Percentiles rank a stretch among this genome's conserved stretches.
These are phyloP conservation scores for Chrysaora quinquecirrha DNA, from an alignment of 30 jellyfish, hydroid and myxozoan species.

Conservation along the genomic window DNA sequence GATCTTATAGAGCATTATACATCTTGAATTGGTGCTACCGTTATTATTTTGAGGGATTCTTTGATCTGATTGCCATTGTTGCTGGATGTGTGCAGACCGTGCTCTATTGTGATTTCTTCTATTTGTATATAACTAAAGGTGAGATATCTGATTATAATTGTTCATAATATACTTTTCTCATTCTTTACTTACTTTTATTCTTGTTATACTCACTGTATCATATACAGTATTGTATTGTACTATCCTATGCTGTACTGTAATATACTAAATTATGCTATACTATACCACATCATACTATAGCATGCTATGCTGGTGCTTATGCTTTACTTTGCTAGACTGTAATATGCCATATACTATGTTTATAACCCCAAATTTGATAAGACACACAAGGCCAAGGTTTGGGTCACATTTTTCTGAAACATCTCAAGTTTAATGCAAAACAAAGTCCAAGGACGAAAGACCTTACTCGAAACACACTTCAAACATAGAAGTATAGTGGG, in stretches of 20 bases:
- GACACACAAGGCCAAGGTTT: too few species aligned
- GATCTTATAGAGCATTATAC: conserved; percentile 96
- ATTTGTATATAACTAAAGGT: conserved; percentile 98
- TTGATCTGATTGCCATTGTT: conserved; percentile 97
- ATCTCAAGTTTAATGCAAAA: too few species aligned
- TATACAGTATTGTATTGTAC: background rate
- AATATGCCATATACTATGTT: too few species aligned
- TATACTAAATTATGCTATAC: background rate
- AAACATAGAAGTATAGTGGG: too few species aligned
- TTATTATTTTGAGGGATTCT: conserved; percentile 88
- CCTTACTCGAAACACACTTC: too few species aligned
- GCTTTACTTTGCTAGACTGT: background rate
- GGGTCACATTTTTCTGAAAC: too few species aligned
- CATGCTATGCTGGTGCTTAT: background rate
- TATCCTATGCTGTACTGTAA: too few species aligned
- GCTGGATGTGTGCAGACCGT: conserved; percentile 99
- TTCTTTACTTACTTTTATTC: background rate
- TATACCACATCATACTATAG: background rate
- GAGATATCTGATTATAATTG: too few species aligned
- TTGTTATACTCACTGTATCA: background rate
- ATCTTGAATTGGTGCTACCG: conserved; percentile 96
- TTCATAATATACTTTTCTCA: too few species aligned
- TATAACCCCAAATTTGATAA: too few species aligned
- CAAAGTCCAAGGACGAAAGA: too few species aligned
- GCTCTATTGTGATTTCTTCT: conserved; percentile 95